Evolutionary conservation across 2,113 vertebrate species (phyloP).

Genomic region (Tinamus guttatus): DNA sequence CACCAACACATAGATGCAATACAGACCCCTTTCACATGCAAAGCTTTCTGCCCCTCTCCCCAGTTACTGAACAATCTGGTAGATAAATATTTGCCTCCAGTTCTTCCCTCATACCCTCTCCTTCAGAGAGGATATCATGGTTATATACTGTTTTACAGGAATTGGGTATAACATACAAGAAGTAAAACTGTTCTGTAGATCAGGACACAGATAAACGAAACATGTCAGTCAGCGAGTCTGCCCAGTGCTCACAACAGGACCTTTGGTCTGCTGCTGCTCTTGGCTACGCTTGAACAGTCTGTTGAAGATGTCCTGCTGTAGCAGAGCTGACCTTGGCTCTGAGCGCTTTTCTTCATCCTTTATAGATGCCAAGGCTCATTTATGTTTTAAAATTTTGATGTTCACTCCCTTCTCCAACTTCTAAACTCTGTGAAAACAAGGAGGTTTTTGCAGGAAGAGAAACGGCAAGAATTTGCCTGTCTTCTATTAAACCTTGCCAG

Average conservation of each 20-base stretch:
- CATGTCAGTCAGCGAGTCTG: neutral
- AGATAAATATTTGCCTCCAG: neutral
- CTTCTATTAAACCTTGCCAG: neutral
- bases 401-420: neutral
- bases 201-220: neutral
- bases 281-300: neutral
- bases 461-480: neutral
- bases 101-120: neutral
- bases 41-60: neutral
- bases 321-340: neutral
- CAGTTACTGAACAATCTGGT: neutral
- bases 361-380: neutral
- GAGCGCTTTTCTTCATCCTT: neutral
- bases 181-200: neutral
- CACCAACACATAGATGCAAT: neutral
- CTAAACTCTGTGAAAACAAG: neutral
- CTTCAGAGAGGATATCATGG: fast-evolving
- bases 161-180: neutral
- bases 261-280: neutral
- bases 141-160: neutral
- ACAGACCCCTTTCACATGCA: neutral
- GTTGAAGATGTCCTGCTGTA: neutral
- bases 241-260: neutral
- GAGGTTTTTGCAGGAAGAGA: neutral
- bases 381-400: neutral